Evolutionary conservation across 2,888 invertebrate species (phyloP).

Genomic region (Amorpha juglandis): DNA sequence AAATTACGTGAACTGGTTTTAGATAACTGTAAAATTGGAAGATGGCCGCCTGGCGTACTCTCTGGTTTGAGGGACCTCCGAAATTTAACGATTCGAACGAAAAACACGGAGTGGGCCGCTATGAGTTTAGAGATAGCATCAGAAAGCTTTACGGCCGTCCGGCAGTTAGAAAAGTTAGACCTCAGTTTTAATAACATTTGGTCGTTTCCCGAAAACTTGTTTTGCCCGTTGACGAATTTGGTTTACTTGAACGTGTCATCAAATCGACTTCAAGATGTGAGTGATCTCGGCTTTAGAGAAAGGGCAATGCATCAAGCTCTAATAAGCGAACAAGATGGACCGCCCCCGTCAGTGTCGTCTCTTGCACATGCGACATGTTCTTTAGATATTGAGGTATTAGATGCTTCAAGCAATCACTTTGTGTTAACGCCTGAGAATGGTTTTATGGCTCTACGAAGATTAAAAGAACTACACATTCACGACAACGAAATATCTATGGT

Average conservation of each 20-base stretch:
- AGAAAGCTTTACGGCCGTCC: constrained; percentile 90
- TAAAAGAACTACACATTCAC: constrained; percentile 92
- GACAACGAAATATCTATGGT: constrained; percentile 96
- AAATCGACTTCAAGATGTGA: constrained; percentile 94
- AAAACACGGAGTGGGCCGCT: constrained; percentile 93
- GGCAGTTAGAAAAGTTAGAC: constrained; percentile 92
- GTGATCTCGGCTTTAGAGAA: constrained; percentile 93
- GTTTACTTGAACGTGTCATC: constrained; percentile 93
- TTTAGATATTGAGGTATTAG: constrained; percentile 91
- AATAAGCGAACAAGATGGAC: constrained; percentile 85
- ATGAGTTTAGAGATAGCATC: constrained; percentile 92
- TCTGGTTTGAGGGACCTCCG: constrained; percentile 91
- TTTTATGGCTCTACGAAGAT: constrained; percentile 90
- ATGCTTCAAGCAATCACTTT: constrained; percentile 93
- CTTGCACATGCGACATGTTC: constrained; percentile 86
- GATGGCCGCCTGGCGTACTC: constrained; percentile 92
- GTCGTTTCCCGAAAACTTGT: constrained; percentile 93
- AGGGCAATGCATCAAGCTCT: constrained; percentile 86
- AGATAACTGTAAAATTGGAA: constrained; percentile 93
- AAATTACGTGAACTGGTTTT: constrained; percentile 91
- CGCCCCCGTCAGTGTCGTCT: constrained; percentile 68
- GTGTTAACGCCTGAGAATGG: constrained; percentile 92
- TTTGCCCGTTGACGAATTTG: constrained; percentile 92
- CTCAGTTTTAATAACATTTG: constrained; percentile 95
- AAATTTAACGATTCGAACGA: constrained; percentile 93